Conservation (phyloP, 2,888 invertebrate genomes). For the Tetragonula carbonaria region DNA sequence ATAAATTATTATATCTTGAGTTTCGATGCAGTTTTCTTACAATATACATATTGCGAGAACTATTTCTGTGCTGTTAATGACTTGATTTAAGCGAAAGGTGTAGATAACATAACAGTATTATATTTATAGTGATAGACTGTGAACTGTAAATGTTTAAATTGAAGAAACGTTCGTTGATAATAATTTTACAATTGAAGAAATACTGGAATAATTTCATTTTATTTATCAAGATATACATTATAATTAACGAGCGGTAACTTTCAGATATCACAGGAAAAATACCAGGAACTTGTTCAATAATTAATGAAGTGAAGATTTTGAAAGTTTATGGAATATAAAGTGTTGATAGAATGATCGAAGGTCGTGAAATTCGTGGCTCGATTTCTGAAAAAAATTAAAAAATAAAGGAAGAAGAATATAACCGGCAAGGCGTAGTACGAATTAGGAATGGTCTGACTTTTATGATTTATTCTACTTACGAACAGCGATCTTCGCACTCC, state of each 20-base stretch:
- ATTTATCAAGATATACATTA: rapidly evolving
- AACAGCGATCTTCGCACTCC: rapidly evolving
- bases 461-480: neutral
- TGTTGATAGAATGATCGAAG: neutral
- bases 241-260: neutral
- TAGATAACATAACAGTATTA: no score
- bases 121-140: no score
- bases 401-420: neutral
- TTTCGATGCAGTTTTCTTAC: no score
- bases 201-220: neutral
- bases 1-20: no score
- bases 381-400: neutral
- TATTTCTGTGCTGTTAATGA: no score
- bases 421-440: neutral
- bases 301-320: no score
- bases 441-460: neutral
- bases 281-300: neutral
- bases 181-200: neutral
- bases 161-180: neutral
- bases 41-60: no score
- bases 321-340: no score
- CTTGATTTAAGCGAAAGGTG: no score
- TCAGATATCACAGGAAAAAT: no score
- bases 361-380: neutral
- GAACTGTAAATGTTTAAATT: neutral